Base-by-base conservation (phyloP, 2,113 vertebrate species). In the Athene noctua region DNA sequence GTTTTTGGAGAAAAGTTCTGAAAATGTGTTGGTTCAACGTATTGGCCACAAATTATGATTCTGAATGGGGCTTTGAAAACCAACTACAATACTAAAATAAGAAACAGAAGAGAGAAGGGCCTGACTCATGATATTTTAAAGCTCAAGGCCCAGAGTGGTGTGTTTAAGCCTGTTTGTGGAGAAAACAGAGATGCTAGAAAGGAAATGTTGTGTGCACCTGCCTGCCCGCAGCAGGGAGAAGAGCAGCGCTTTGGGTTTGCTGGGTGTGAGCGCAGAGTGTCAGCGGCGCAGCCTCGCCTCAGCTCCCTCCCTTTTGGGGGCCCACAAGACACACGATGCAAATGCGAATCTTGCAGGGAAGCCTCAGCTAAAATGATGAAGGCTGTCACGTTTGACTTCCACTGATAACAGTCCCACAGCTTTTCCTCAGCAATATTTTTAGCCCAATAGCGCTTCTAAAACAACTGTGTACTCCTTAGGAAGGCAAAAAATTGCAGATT, bases 41-140 rank as follows among this genome's bases (percentile, higher is more conserved):
- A 61, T 11, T 49, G 29, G 19, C 74, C 52, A 71, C 44, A 86
- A 68, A 40, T 30, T 22, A 8, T 27, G 46, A 16, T 62, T 82
- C n/a, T 73, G 46, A 93, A 70, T 1, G 1, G 19, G 9, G 20
- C 21, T 80, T 86, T 80, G 21, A 62, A 87, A 91, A 27, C 3
- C 18, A 27, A 23, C 0, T 1, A 4, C 1, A 10, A 32, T 0
- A 1, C 58, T 71, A 46, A 91, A 81, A 74, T 46, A 59, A 82
- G 62, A 82, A 86, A 73, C 9, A 42, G 51, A 17, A 63, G 21
- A 51, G 17, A 73, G 34, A 51, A 44, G 15, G 25, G 13, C 25
- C 58, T 29, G 54, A 38, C 17, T 75, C 10, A 10, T 10, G 22
- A 2, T 86, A 47, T 47, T 88, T 85, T 47, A 54, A 51, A 86